These are phyloP conservation scores for Sesamia inferens DNA, from an alignment of 2,888 invertebrate species.

Conservation along the genomic window DNA sequence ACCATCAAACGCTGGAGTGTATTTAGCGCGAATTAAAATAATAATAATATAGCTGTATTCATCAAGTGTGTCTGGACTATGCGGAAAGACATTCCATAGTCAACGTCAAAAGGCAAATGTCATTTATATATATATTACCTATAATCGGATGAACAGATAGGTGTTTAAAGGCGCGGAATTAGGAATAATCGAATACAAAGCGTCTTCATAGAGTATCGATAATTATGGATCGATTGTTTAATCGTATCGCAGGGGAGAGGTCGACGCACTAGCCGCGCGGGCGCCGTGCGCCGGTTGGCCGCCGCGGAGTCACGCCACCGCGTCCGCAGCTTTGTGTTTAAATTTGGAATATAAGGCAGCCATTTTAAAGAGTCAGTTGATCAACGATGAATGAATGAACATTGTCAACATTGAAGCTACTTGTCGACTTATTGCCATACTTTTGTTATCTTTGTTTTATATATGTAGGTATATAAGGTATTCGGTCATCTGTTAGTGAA, in stretches of 20 bases:
- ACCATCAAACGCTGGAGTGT: too few species aligned
- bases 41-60: too few species aligned
- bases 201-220: constrained; percentile 57
- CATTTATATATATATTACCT: background rate
- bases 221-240: constrained; percentile 64
- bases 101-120: constrained; percentile 7
- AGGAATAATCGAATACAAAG: constrained; percentile 47
- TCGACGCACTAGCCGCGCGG: constrained; percentile 78
- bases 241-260: constrained; percentile 71
- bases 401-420: constrained; percentile 61
- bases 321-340: constrained; percentile 76
- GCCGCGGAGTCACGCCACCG: constrained; percentile 83
- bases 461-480: constrained; percentile 12
- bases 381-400: constrained; percentile 68
- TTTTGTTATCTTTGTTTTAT: constrained; percentile 36
- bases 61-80: constrained; percentile 26
- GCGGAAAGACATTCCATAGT: constrained; percentile 40
- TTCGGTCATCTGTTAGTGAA: constrained; percentile 40
- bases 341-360: constrained; percentile 83
- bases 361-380: constrained; percentile 63
- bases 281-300: constrained; percentile 78
- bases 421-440: constrained; percentile 35
- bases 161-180: constrained; percentile 41
- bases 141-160: constrained; percentile 33
- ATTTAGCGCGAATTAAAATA: too few species aligned